Evolutionary conservation across 2,888 invertebrate species (phyloP).

Genomic region (Podotricha telesiphe): DNA sequence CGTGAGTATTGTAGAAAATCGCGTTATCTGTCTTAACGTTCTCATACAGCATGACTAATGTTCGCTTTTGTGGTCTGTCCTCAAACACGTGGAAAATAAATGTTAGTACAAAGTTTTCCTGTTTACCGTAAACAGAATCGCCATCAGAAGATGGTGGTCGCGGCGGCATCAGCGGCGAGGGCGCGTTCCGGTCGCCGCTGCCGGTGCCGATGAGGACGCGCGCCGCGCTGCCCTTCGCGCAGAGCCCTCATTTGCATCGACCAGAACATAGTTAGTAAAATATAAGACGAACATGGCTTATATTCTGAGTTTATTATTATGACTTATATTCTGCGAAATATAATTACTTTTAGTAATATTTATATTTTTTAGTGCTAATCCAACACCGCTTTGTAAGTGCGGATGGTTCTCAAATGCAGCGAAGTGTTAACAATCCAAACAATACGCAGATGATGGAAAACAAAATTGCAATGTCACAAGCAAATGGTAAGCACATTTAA

Average conservation of each 20-base stretch:
- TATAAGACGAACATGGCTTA: not conserved
- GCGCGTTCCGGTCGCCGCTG: conserved; percentile 88
- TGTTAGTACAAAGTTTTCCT: no score
- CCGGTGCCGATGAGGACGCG: conserved; percentile 77
- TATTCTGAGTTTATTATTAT: no score
- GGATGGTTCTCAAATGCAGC: conserved; percentile 66
- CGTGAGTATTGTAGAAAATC: no score
- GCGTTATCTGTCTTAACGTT: no score
- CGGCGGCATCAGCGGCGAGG: conserved; percentile 71
- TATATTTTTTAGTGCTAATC: conserved; percentile 63
- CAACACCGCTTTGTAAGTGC: conserved; percentile 68
- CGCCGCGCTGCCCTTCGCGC: conserved; percentile 53
- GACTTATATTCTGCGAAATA: no score
- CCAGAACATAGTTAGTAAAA: conserved; percentile 55
- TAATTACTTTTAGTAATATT: not conserved
- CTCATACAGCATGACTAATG: no score
- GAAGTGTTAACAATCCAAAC: conserved; percentile 55
- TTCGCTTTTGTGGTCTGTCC: no score
- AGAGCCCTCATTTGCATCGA: conserved; percentile 39
- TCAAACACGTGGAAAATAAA: no score
- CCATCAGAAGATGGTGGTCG: conserved; percentile 53
- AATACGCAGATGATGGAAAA: conserved; percentile 66
- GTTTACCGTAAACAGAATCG: conserved; percentile 43
- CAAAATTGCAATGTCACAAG: conserved; percentile 60
- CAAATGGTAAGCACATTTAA: conserved; percentile 63